A percentile compares a stretch with the other conserved stretches of the same genome.
Conservation (phyloP, 2,113 vertebrate genomes). For the Varanus salvator region DNA sequence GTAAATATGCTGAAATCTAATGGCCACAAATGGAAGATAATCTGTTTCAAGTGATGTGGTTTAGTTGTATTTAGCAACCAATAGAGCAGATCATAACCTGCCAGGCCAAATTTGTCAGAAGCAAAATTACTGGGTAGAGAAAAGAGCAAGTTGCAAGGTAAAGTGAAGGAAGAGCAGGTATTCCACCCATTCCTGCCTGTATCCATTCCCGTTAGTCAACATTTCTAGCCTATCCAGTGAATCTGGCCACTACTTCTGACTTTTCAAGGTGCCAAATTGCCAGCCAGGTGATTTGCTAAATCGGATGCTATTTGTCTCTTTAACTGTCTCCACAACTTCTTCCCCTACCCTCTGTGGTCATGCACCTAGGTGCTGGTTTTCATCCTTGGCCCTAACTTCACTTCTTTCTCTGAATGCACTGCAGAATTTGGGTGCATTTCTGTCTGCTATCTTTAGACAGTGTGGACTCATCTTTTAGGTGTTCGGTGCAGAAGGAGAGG, state of each 20-base stretch:
- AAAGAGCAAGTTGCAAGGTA: not conserved
- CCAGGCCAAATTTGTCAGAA: not conserved
- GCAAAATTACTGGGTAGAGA: not conserved
- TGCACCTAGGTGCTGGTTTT: not conserved
- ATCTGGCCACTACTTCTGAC: too few species aligned
- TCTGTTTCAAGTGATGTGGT: not conserved
- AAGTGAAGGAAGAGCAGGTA: not conserved
- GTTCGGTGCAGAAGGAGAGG: not conserved
- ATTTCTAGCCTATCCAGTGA: too few species aligned
- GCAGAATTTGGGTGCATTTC: not conserved
- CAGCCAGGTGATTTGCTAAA: too few species aligned
- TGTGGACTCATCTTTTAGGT: not conserved
- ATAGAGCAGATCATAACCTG: not conserved
- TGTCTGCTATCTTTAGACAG: not conserved
- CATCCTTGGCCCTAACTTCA: not conserved
- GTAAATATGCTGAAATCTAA: not conserved
- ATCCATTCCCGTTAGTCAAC: too few species aligned
- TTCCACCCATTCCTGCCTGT: too few species aligned
- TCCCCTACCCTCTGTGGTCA: not conserved
- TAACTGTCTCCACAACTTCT: not conserved
- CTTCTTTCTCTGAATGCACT: not conserved
- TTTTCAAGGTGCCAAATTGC: too few species aligned
- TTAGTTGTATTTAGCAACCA: not conserved
- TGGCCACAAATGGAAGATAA: not conserved
- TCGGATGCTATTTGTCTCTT: too few species aligned